phyloP scores from a whole-genome alignment of 2,113 vertebrate species.

The Lasiurus cinereus region DNA sequence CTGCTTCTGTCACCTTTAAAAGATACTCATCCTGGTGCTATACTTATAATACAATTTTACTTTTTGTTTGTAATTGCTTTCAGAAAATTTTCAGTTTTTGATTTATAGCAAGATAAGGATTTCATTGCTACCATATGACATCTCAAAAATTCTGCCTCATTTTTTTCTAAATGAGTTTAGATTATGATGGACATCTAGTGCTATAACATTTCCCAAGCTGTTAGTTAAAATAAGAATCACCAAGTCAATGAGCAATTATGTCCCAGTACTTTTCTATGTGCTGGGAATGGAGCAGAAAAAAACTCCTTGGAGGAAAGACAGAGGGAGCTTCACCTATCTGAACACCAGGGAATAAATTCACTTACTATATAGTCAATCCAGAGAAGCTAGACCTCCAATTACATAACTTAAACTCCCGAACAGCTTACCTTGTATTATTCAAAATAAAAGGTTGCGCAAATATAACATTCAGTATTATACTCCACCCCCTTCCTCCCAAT shows the following conservation, averaged over 20 bases:
- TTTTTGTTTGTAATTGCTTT: slow-evolving; percentile 54
- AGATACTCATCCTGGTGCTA: neutral
- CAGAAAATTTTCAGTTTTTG: slow-evolving; percentile 37
- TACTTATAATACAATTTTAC: slow-evolving; percentile 55
- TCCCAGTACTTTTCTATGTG: neutral
- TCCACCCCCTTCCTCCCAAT: neutral
- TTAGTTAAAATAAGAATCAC: neutral
- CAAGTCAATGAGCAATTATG: neutral
- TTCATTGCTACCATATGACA: slow-evolving; percentile 18
- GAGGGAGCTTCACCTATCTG: neutral
- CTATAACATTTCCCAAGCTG: neutral
- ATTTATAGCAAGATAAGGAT: slow-evolving; percentile 14
- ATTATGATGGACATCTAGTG: neutral
- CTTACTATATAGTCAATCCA: neutral
- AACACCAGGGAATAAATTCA: neutral
- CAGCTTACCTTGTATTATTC: neutral
- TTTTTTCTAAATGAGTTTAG: neutral
- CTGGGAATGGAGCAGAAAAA: neutral
- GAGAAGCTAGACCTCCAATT: neutral
- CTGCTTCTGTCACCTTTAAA: slow-evolving; percentile 34
- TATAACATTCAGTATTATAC: neutral
- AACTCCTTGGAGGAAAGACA: neutral
- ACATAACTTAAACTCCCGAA: neutral
- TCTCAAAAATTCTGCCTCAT: slow-evolving; percentile 39
- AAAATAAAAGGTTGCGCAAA: neutral